Base-by-base conservation (phyloP, 2,797 vertebrate species). In the Rhabdomys pumilio region DNA sequence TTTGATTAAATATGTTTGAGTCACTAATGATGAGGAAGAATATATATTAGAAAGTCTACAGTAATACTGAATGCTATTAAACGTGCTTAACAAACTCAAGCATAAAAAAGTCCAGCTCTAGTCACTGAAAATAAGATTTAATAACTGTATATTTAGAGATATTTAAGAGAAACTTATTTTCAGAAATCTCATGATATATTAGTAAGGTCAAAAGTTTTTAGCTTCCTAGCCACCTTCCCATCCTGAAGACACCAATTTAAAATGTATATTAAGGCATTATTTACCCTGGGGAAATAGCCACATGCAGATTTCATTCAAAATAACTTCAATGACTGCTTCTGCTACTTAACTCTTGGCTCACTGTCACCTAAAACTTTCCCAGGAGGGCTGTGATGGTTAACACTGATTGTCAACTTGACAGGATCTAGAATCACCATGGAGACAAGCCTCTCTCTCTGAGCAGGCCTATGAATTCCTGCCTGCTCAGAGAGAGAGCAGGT, bases 101-200 rank as follows among this genome's bases (percentile, higher is more conserved):
- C 44, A 76, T 50, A 69, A 67, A 63, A 41, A 93, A 80, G 20
- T n/a, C n/a, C 65, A 82, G 38, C 6, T 41, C 95, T 88, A 57
- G 73, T 97, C 63, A 73, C 3, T 31, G 24, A 14, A 87, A 72
- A 38, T 55, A 88, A 94, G 11, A 34, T 76, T 88, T 80, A 76
- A 55, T 72, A 80, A 63, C 38, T 76, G 13, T 65, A 38, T 10
- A 53, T 15, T 59, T 96, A 90, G 55, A 89, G 15, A 61, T 87
- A 59, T 72, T 93, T 93, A 65, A 85, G 95, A 95, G 89, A 63
- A 73, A 47, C 80, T 61, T 55, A 38, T 77, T 95, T 97, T 67
- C 59, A 73, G 84, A 94, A 96, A 91, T 90, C 76, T 55, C 57
- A 81, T 91, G 44, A 57, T 87, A 91, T n/a, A 20, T 80, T 92